Evolutionary conservation across 2,113 vertebrate species (phyloP).

Genomic region (Centropus unirufus): DNA sequence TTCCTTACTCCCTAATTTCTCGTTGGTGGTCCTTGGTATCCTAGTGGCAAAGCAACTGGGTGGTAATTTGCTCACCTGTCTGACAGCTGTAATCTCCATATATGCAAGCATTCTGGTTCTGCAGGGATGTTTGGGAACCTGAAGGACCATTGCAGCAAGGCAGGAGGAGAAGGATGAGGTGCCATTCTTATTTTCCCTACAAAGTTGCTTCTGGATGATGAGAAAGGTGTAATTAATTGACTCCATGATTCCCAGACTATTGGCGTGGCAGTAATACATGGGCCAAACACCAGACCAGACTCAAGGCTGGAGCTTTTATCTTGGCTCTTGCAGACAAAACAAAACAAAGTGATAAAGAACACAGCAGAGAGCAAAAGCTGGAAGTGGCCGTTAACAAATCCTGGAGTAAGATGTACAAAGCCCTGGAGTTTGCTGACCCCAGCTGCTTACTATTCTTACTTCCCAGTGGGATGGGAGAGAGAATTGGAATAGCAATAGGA

Average conservation of each 20-base stretch:
- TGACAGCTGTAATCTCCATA: not conserved
- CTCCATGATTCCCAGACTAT: not conserved
- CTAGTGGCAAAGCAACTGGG: not conserved
- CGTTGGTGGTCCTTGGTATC: not conserved
- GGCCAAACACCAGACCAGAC: not conserved
- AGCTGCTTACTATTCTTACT: not conserved
- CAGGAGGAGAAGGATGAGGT: not conserved
- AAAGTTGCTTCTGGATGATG: not conserved
- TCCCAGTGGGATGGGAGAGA: not conserved
- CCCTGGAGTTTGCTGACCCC: not conserved
- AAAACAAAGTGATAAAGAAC: not conserved
- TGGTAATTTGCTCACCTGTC: not conserved
- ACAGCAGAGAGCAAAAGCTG: not conserved
- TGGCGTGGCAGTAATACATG: not conserved
- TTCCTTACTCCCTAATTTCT: not conserved
- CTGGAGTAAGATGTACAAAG: not conserved
- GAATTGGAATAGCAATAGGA: not conserved
- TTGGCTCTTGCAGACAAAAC: not conserved
- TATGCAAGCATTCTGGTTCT: not conserved
- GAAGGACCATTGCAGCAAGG: not conserved
- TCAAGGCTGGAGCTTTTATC: not conserved
- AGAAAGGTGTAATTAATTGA: not conserved
- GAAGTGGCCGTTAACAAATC: not conserved
- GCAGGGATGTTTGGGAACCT: not conserved
- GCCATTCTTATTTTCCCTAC: not conserved